Conservation (phyloP, 1,140 invertebrate species). For the Thaumatotibia leucotreta region DNA sequence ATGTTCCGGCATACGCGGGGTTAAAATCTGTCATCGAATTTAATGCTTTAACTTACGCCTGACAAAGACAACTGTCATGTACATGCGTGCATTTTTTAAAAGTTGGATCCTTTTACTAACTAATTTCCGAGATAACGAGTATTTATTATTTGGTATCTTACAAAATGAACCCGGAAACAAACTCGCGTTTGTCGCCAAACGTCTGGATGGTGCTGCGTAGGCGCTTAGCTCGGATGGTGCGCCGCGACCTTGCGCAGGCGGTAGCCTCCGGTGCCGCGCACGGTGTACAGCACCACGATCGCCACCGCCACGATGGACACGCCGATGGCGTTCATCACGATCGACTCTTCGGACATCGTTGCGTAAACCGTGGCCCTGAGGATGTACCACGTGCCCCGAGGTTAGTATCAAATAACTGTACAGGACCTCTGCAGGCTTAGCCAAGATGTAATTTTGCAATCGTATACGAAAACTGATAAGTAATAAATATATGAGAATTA, state of each 20-base stretch:
- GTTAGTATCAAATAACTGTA: constrained; percentile 21
- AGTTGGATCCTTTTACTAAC: no score
- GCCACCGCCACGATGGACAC: constrained; percentile 84
- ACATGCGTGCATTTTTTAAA: no score
- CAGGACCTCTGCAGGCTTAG: no score
- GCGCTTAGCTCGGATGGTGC: constrained; percentile 68
- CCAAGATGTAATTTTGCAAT: no score
- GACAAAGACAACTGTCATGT: no score
- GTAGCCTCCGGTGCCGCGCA: constrained; percentile 80
- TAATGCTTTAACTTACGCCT: no score
- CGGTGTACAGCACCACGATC: constrained; percentile 84
- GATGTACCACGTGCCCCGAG: constrained; percentile 59
- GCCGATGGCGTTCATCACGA: constrained; percentile 86
- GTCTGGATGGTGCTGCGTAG: constrained; percentile 11
- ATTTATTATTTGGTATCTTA: background rate
- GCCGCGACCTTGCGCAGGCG: constrained; percentile 63
- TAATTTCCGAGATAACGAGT: background rate
- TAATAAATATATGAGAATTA: no score
- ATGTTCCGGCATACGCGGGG: no score
- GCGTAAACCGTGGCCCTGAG: constrained; percentile 79
- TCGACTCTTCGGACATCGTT: constrained; percentile 81
- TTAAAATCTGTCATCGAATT: no score
- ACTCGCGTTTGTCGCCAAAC: constrained; percentile 9
- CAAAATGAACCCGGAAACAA: background rate
- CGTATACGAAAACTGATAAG: no score